These are phyloP conservation scores for Drosophila guanche DNA, from an alignment of 1,140 invertebrate species.

Conservation along the genomic window DNA sequence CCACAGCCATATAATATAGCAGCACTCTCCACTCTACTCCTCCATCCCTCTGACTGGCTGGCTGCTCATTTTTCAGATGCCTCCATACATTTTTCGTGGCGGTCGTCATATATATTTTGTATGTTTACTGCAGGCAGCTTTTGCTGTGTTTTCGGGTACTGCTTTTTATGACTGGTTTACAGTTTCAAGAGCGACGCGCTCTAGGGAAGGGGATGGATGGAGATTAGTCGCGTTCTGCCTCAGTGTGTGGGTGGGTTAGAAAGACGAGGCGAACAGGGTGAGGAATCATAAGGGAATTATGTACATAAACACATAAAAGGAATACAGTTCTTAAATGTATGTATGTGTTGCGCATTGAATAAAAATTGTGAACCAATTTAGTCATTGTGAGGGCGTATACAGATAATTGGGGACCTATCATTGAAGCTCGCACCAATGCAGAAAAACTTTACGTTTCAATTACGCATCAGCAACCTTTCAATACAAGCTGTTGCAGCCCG, in stretches of 20 bases:
- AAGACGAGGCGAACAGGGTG: too few relatives aligned
- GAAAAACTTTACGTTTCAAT: slow-evolving; percentile 80
- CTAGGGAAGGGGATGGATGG: slow-evolving; percentile 24
- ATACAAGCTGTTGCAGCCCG: slow-evolving; percentile 76
- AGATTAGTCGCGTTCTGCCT: slow-evolving; percentile 52
- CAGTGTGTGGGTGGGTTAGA: background rate
- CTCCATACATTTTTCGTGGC: slow-evolving; percentile 63
- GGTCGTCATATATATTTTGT: slow-evolving; percentile 72
- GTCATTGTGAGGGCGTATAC: slow-evolving; percentile 1
- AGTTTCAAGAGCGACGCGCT: slow-evolving; percentile 58
- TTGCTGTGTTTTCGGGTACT: slow-evolving; percentile 62
- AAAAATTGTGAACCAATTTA: slow-evolving; percentile 23
- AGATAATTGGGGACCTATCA: slow-evolving; percentile 14
- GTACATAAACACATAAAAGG: background rate
- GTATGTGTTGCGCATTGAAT: background rate
- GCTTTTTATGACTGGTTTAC: slow-evolving; percentile 74
- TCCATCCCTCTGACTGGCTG: slow-evolving; percentile 1
- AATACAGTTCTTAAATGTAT: background rate
- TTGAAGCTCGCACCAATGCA: slow-evolving; percentile 29
- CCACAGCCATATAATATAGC: slow-evolving; percentile 73
- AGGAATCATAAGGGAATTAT: background rate
- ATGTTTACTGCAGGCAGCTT: slow-evolving; percentile 76
- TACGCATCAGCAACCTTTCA: slow-evolving; percentile 81
- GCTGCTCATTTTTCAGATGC: slow-evolving; percentile 70
- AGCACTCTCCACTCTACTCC: slow-evolving; percentile 39